These are phyloP conservation scores for Pristiophorus japonicus DNA, from an alignment of 2,113 vertebrate species.

Conservation along the genomic window DNA sequence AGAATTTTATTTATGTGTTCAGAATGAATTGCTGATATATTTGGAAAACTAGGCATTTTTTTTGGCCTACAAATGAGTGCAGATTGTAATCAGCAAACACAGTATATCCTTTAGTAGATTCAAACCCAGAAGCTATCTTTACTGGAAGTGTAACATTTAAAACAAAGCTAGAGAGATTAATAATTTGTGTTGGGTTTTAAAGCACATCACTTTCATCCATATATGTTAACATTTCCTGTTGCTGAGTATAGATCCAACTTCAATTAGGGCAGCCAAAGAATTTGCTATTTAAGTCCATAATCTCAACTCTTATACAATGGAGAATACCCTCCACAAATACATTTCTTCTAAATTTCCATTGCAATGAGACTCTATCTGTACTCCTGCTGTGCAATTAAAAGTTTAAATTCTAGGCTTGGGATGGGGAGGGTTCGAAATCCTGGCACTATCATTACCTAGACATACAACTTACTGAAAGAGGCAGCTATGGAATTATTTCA, in stretches of 20 bases:
- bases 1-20: not conserved
- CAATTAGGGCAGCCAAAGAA: not conserved
- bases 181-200: not conserved
- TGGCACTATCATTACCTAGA: not conserved
- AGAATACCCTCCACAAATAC: not conserved
- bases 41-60: not conserved
- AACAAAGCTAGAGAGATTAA: not conserved
- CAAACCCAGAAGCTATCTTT: not conserved
- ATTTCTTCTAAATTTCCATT: not conserved
- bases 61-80: not conserved
- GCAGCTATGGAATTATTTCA: not conserved
- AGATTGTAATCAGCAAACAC: not conserved
- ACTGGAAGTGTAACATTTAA: not conserved
- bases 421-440: not conserved
- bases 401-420: not conserved
- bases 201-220: not conserved
- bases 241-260: not conserved
- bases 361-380: not conserved
- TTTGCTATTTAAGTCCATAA: not conserved
- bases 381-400: not conserved
- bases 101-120: not conserved
- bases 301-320: not conserved
- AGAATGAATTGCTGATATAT: not conserved
- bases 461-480: slow-evolving; percentile 1
- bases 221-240: not conserved